Conservation (phyloP, 2,797 vertebrate species). For the Scolopax bukidnonensis region DNA sequence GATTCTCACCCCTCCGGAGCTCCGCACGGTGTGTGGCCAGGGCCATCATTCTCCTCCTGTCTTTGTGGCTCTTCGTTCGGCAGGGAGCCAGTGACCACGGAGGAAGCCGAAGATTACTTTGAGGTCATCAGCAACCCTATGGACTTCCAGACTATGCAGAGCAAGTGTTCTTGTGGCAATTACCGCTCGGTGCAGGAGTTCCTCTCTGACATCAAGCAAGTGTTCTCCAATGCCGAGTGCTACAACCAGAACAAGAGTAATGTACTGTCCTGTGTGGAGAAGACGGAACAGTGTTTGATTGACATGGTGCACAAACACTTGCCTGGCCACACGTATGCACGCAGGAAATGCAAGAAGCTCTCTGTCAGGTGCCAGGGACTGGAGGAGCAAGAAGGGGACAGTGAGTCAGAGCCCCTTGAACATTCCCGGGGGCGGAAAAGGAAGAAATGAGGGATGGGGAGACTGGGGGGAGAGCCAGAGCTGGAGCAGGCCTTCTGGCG, state of each 20-base stretch:
- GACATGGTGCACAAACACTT: conserved; percentile 93
- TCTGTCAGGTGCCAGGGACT: conserved; percentile 76
- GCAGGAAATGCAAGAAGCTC: conserved; percentile 79
- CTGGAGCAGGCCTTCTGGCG: conserved; percentile 43
- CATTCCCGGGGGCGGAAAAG: conserved; percentile 77
- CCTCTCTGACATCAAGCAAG: conserved; percentile 90
- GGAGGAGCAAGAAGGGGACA: conserved; percentile 85
- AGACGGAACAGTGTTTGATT: conserved; percentile 91
- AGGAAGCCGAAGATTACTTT: conserved; percentile 93
- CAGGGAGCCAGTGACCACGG: conserved; percentile 93
- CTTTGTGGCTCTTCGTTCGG: not conserved
- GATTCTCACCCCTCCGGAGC: not conserved
- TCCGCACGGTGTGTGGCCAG: accelerated
- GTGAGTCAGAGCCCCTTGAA: conserved; percentile 82
- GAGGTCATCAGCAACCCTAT: conserved; percentile 92
- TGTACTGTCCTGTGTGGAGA: conserved; percentile 88
- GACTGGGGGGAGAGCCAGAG: conserved; percentile 49
- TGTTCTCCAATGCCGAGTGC: conserved; percentile 94
- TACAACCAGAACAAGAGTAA: conserved; percentile 93
- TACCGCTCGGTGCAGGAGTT: conserved; percentile 92
- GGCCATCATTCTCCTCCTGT: not conserved
- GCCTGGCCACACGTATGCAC: conserved; percentile 88
- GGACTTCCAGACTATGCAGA: conserved; percentile 96
- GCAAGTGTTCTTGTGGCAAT: conserved; percentile 86
- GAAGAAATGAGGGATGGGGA: conserved; percentile 77